Evolutionary conservation across 2,113 vertebrate species (phyloP), one percentile per base, ranked within the genome.

Genomic region (Scatophagus argus): DNA sequence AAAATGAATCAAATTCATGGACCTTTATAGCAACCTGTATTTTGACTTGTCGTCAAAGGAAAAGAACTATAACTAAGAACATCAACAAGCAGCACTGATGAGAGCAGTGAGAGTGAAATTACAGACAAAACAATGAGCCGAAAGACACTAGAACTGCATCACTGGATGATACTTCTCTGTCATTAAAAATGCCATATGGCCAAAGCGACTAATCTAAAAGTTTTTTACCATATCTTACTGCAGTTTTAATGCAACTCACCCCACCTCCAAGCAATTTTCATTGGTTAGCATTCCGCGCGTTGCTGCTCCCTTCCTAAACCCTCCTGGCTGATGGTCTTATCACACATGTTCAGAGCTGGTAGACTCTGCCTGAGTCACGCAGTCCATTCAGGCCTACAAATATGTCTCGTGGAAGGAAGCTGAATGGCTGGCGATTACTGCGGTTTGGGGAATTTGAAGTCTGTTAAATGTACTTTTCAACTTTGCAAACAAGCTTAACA

Each of bases 391-490:
- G n/a, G n/a, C n/a, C 68, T 47, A 11, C 32, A 58, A 70, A 51
- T 27, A 29, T 47, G 36, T 61, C 62, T 39, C 0, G 0, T 9
- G 66, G 32, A 62, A 39, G 29, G 44, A 36, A 65, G 62, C 44
- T 55, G 39, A 58, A 68, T 25, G 25, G 23, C 60, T n/a, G 46
- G 8, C 1, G 16, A 66, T 77, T 66, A 34, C 31, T 2, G 60
- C 65, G 55, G 39, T 68, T 49, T 77, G n/a, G 44, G 14, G 77
- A 10, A 21, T 70, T 77, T 73, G 8, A 67, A 65, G 46, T 60
- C 59, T 44, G 39, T 70, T 77, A 64, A 78, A 72, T 55, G 44
- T 61, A 13, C 65, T 60, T 84, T 72, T 79, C 47, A 77, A 54
- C 63, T 77, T 69, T 61, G 64, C 4, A 2, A 80, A 65, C 16